Evolutionary conservation across 2,113 vertebrate species (phyloP).

Genomic region (Muscicapa adusta): DNA sequence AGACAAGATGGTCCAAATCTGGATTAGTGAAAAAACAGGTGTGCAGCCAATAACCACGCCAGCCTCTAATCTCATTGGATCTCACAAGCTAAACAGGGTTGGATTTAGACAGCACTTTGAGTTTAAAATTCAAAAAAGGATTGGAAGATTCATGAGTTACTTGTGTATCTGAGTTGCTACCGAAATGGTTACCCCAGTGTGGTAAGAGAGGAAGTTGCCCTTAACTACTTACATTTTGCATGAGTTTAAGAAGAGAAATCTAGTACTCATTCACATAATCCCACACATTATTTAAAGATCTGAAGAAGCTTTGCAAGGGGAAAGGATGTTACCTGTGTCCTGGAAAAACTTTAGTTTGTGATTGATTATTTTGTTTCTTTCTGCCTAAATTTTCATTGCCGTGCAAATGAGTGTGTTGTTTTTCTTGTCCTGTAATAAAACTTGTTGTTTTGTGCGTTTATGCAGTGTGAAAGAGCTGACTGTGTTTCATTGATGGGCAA

Average conservation of each 20-base stretch:
- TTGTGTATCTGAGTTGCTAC: background rate
- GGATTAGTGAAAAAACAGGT: background rate
- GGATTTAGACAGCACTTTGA: background rate
- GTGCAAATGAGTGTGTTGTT: background rate
- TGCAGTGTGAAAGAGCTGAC: background rate
- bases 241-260: background rate
- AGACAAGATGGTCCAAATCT: conserved; percentile 4
- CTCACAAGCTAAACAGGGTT: conserved; percentile 62
- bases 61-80: conserved; percentile 24
- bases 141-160: background rate
- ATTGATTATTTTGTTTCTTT: background rate
- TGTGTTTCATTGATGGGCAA: conserved; percentile 4
- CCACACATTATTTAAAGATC: background rate
- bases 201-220: background rate
- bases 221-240: background rate
- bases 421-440: conserved; percentile 4
- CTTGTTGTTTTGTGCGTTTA: background rate
- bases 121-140: background rate
- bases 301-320: conserved; percentile 13
- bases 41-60: conserved; percentile 33
- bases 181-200: background rate
- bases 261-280: background rate
- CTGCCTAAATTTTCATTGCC: background rate
- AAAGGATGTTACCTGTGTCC: conserved; percentile 64
- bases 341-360: conserved; percentile 22